phyloP scores from a whole-genome alignment of 2,113 vertebrate species.

The Leucopternis melanops region DNA sequence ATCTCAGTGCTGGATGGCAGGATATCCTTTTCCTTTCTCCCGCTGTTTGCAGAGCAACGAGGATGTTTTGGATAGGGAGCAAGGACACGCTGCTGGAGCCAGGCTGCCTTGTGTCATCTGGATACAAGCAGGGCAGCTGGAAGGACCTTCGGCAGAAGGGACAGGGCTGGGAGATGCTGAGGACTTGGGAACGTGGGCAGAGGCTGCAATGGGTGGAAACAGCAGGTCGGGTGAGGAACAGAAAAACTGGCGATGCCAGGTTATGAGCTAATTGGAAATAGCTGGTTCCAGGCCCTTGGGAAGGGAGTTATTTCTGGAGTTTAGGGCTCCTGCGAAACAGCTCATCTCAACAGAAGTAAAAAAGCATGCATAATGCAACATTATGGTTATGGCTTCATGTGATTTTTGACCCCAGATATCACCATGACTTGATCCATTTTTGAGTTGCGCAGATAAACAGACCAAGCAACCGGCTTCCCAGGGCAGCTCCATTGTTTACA shows the following conservation, averaged over 20 bases:
- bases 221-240: neutral
- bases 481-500: neutral
- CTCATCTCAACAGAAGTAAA: neutral
- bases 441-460: neutral
- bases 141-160: neutral
- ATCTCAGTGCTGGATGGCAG: neutral
- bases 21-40: neutral
- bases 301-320: neutral
- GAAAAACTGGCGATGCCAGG: neutral
- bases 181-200: neutral
- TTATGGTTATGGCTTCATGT: neutral
- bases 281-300: neutral
- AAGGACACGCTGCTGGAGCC: neutral
- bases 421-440: neutral
- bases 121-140: neutral
- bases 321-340: neutral
- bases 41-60: neutral
- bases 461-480: neutral
- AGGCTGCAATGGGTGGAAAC: neutral
- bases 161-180: neutral
- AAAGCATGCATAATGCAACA: neutral
- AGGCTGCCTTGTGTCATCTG: neutral
- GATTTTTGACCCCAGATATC: neutral
- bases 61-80: neutral
- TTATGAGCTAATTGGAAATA: neutral